A percentile compares a stretch with the other conserved stretches of the same genome.
These are phyloP conservation scores for Atlantisia rogersi DNA, from an alignment of 2,113 vertebrate species.

Conservation along the genomic window DNA sequence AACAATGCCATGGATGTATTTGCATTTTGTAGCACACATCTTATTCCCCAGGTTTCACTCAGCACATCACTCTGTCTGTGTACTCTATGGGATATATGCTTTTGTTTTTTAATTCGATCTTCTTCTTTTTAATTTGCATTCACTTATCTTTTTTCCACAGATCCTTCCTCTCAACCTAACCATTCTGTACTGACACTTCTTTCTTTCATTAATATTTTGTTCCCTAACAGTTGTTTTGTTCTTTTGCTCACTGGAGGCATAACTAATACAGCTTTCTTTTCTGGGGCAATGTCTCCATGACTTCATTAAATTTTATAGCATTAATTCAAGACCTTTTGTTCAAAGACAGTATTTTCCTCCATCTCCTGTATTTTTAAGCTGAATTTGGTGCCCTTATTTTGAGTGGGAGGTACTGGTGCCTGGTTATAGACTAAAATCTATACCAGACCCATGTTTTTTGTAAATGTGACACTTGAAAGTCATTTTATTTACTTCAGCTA, in stretches of 20 bases:
- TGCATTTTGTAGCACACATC: slow-evolving; percentile 44
- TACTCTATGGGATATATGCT: slow-evolving; percentile 24
- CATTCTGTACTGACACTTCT: slow-evolving; percentile 18
- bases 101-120: slow-evolving; percentile 50
- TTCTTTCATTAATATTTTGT: slow-evolving; percentile 54
- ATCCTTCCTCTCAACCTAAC: slow-evolving; percentile 47
- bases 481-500: slow-evolving; percentile 22
- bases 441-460: slow-evolving; percentile 14
- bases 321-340: slow-evolving; percentile 9
- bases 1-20: slow-evolving; percentile 16
- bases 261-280: slow-evolving; percentile 25
- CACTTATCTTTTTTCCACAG: slow-evolving; percentile 50
- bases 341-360: background rate
- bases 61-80: slow-evolving; percentile 17
- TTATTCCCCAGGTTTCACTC: slow-evolving; percentile 47
- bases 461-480: slow-evolving; percentile 34
- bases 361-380: background rate
- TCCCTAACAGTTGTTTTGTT: slow-evolving; percentile 50
- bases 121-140: slow-evolving; percentile 48
- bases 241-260: slow-evolving; percentile 32
- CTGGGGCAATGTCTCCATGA: background rate
- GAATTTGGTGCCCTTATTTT: background rate
- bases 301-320: slow-evolving; percentile 36
- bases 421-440: background rate
- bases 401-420: slow-evolving; percentile 6